Evolutionary conservation across 2,888 invertebrate genomes (phyloP).

Genomic region (Blastobasis lacticolella): DNA sequence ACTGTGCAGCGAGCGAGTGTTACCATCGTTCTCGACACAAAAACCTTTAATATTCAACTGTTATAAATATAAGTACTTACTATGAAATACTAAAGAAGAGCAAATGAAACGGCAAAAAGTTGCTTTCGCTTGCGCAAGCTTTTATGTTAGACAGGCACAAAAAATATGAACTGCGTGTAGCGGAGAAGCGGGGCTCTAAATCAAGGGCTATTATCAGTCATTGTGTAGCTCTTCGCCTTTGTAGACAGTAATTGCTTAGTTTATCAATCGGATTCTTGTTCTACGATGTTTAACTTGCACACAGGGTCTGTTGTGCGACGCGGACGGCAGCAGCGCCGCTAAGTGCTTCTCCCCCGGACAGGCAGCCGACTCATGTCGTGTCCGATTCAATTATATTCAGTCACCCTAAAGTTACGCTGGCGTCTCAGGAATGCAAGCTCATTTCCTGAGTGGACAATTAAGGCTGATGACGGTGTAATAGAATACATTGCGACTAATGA

Average conservation of each 20-base stretch:
- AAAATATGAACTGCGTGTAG: slow-evolving; percentile 26
- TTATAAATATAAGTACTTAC: too few relatives aligned
- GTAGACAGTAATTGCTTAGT: slow-evolving; percentile 40
- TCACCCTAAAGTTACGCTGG: slow-evolving; percentile 40
- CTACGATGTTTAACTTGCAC: slow-evolving; percentile 14
- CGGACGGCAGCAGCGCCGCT: slow-evolving; percentile 5
- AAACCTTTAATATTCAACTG: too few relatives aligned
- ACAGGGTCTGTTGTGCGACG: slow-evolving; percentile 9
- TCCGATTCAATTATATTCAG: slow-evolving; percentile 27
- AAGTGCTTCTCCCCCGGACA: slow-evolving; percentile 6
- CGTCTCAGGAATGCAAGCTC: slow-evolving; percentile 56
- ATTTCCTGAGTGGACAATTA: slow-evolving; percentile 65
- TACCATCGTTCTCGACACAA: too few relatives aligned
- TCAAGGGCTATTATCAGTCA: slow-evolving; percentile 33
- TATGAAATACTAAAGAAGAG: slow-evolving; percentile 17
- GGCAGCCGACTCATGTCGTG: slow-evolving; percentile 29
- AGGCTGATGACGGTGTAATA: slow-evolving; percentile 33
- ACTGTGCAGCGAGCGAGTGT: too few relatives aligned
- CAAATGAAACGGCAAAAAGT: slow-evolving; percentile 17
- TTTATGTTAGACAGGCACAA: slow-evolving; percentile 18
- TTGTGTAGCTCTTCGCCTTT: slow-evolving; percentile 31
- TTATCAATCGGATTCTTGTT: slow-evolving; percentile 43
- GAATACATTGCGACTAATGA: too few relatives aligned
- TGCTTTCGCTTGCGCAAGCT: slow-evolving; percentile 27
- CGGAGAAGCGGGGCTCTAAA: slow-evolving; percentile 18